phyloP scores from a whole-genome alignment of 2,113 vertebrate species.

The Sinocyclocheilus maitianheensis region DNA sequence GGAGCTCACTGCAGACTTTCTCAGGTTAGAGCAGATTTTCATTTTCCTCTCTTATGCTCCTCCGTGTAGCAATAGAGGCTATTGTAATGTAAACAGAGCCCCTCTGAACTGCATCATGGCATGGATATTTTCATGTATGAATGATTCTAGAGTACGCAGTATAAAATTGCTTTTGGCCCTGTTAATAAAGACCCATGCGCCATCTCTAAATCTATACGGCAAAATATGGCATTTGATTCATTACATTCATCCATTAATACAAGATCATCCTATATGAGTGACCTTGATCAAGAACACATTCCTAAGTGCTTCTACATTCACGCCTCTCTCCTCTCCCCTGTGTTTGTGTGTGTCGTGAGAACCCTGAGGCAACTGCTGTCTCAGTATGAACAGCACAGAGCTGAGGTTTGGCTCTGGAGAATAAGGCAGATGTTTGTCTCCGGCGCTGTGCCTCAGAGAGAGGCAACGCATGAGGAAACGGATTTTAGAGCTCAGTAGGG shows the following conservation, averaged over 20 bases:
- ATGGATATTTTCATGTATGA: slow-evolving; percentile 24
- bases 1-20: slow-evolving; percentile 2
- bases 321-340: background rate
- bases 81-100: background rate
- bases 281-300: slow-evolving; percentile 43
- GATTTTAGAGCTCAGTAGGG: slow-evolving; percentile 46
- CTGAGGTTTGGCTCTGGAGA: slow-evolving; percentile 45
- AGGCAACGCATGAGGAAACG: slow-evolving; percentile 40
- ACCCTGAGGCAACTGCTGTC: slow-evolving; percentile 25
- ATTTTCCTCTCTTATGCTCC: background rate
- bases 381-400: slow-evolving; percentile 37
- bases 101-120: background rate
- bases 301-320: slow-evolving; percentile 34
- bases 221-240: background rate
- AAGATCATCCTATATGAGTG: slow-evolving; percentile 13
- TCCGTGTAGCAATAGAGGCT: background rate
- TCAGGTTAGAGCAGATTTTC: background rate
- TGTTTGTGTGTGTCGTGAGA: slow-evolving; percentile 39
- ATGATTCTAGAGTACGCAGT: background rate
- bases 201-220: background rate
- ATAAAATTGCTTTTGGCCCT: slow-evolving; percentile 6
- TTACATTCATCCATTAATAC: background rate
- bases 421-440: slow-evolving; percentile 47
- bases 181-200: background rate
- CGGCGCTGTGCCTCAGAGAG: slow-evolving; percentile 40